phyloP scores from a whole-genome alignment of 2,113 vertebrate genomes.

The Poecilia latipinna region DNA sequence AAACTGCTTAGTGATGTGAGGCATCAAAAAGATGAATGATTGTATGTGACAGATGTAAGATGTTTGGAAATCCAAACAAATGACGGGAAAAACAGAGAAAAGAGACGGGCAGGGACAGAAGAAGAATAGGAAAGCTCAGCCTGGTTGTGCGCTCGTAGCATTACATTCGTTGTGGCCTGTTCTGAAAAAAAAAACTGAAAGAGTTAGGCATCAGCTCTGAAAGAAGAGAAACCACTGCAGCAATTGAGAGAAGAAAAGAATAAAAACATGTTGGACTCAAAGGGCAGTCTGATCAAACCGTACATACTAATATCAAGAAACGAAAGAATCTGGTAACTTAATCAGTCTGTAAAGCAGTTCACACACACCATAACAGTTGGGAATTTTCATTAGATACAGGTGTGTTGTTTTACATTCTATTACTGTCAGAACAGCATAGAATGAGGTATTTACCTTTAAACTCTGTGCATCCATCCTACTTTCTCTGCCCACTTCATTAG shows the following conservation, averaged over 20 bases:
- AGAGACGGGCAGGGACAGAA: conserved; percentile 33
- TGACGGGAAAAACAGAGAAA: conserved; percentile 17
- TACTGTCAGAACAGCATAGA: neutral
- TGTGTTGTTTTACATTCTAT: neutral
- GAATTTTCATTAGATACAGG: neutral
- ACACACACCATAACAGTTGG: neutral
- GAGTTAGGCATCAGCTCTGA: conserved; percentile 69
- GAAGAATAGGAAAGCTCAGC: neutral
- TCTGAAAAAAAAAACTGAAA: conserved; percentile 69
- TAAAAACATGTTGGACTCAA: conserved; percentile 36
- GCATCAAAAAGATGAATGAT: conserved; percentile 46
- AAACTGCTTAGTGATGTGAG: conserved; percentile 30
- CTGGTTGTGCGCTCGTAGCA: conserved; percentile 30
- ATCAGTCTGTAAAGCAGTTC: neutral
- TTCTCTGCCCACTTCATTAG: neutral
- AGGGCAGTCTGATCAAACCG: neutral
- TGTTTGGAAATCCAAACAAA: conserved; percentile 44
- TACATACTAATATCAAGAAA: neutral
- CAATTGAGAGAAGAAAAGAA: conserved; percentile 33
- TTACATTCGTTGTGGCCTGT: conserved; percentile 52
- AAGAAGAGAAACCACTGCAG: conserved; percentile 60
- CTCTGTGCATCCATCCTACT: neutral
- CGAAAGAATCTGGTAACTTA: neutral
- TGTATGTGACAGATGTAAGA: conserved; percentile 49
- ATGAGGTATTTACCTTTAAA: neutral